Conservation (phyloP, 2,888 invertebrate genomes). For the Neoitamus cyanurus region DNA sequence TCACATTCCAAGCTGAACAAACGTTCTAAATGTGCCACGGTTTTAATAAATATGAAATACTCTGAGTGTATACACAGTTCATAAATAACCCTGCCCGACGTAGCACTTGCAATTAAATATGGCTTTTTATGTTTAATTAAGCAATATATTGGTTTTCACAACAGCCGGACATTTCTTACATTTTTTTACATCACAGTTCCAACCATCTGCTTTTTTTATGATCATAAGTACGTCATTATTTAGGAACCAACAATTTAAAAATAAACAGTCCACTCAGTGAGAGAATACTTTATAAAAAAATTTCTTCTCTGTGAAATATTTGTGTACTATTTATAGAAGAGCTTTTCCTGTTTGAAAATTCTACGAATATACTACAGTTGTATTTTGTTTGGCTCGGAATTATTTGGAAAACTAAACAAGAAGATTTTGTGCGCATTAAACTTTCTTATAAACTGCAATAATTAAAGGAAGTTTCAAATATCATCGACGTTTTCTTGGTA, state of each 20-base stretch:
- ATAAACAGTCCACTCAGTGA: neutral
- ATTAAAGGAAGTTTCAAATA: too few species aligned
- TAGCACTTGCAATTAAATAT: neutral
- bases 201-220: neutral
- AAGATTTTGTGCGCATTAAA: neutral
- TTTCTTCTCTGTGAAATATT: constrained; percentile 67
- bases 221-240: neutral
- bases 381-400: neutral
- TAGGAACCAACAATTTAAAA: neutral
- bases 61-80: neutral
- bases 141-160: neutral
- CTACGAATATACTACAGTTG: neutral
- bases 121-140: neutral
- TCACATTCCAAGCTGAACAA: neutral
- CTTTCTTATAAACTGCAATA: too few species aligned
- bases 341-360: constrained; percentile 74
- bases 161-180: neutral
- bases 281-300: neutral
- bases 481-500: too few species aligned
- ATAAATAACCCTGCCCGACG: neutral
- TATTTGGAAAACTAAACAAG: neutral
- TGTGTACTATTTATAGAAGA: constrained; percentile 80
- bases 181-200: neutral
- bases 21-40: neutral
- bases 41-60: neutral